Conservation (phyloP, 2,797 vertebrate genomes). For the Coranthus polyacanthus region DNA sequence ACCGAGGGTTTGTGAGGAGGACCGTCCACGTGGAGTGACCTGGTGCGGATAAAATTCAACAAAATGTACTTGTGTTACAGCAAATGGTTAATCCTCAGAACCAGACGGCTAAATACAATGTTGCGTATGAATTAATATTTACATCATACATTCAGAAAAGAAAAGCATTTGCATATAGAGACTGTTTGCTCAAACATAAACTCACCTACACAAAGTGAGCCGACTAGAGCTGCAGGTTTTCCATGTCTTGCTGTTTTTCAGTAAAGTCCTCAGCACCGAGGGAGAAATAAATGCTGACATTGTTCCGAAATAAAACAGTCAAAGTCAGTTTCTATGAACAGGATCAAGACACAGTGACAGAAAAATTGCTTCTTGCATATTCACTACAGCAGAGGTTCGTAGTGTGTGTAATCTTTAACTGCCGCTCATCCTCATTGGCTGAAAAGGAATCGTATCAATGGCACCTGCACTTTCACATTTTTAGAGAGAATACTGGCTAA, state of each 20-base stretch:
- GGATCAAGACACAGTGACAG: not conserved
- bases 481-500: too few species aligned
- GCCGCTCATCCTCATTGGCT: not conserved
- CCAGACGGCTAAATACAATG: too few species aligned
- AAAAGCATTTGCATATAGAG: not conserved
- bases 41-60: conserved; percentile 64
- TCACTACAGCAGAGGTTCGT: not conserved
- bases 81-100: too few species aligned
- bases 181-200: too few species aligned
- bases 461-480: too few species aligned
- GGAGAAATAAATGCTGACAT: conserved; percentile 41
- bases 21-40: conserved; percentile 72
- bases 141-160: too few species aligned
- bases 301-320: not conserved
- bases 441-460: not conserved
- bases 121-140: too few species aligned
- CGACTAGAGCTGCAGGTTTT: conserved; percentile 27
- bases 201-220: conserved; percentile 51
- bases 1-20: conserved; percentile 59
- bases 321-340: not conserved
- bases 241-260: conserved; percentile 26
- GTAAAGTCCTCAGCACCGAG: conserved; percentile 22
- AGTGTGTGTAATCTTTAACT: conserved; percentile 49
- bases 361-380: not conserved
- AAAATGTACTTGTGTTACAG: not conserved